phyloP scores from a whole-genome alignment of 1,140 invertebrate genomes.

The Saxidomus purpurata region DNA sequence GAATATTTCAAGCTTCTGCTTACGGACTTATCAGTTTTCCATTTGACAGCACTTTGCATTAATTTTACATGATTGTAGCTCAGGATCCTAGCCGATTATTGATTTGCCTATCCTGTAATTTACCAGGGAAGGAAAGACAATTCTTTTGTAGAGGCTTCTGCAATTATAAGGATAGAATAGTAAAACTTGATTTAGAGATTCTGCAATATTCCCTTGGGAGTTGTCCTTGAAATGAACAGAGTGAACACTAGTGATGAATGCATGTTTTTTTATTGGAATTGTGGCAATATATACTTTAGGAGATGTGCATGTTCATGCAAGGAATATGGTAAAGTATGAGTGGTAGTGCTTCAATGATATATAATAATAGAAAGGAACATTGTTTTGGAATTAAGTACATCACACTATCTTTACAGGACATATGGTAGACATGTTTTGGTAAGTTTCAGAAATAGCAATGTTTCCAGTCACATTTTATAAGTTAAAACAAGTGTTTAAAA shows the following conservation, averaged over 20 bases:
- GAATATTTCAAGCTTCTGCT: no score
- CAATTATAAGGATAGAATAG: constrained; percentile 15
- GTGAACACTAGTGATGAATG: not conserved
- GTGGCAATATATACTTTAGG: not conserved
- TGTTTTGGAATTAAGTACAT: no score
- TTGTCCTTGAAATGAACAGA: constrained; percentile 1
- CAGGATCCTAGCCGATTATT: not conserved
- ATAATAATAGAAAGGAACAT: no score
- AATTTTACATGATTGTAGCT: not conserved
- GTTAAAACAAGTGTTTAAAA: no score
- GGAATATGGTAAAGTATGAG: no score
- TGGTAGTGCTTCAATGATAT: no score
- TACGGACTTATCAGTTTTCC: no score
- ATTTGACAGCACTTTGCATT: constrained; percentile 24
- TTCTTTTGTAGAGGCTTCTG: not conserved
- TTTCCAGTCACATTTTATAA: no score
- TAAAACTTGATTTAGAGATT: constrained; percentile 54
- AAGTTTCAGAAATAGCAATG: no score
- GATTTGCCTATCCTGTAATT: not conserved
- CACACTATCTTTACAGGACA: no score
- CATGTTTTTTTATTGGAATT: constrained; percentile 31
- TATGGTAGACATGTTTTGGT: no score
- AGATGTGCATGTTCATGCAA: not conserved
- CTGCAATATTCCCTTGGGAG: not conserved
- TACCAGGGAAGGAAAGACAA: not conserved